Evolutionary conservation across 2,797 vertebrate genomes (phyloP), one percentile per base, ranked within the genome.

Genomic region (Sebastes alutus): DNA sequence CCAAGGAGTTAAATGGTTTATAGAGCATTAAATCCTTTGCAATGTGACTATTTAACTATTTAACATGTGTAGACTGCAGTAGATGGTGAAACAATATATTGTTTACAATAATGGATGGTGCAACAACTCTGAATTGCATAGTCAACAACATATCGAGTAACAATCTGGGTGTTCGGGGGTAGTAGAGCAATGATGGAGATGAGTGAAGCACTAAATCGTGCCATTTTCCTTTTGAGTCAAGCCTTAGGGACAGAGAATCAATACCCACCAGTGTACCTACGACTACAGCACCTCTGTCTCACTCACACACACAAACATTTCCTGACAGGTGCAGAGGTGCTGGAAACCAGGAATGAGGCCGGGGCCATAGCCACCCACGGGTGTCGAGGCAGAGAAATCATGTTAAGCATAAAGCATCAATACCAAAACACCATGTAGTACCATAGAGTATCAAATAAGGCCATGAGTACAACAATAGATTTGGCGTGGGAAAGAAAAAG

Each of bases 181-280:
- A 69, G 69, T 9, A 67, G 27, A n/a, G 18, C 69, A 70, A 77
- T 65, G 58, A 75, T 73, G 29, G 23, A 67, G 67, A 69, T 35
- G 42, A 81, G 22, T 77, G 71, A 83, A 80, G 84, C 72, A 68
- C 72, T 82, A 78, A 88, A 88, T 76, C 2, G 16, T 77, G 80
- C 60, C 80, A 77, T 81, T 90, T 89, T 87, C 56, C 82, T 85
- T 64, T 72, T 32, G 55, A 76, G 80, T 67, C n/a, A 59, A 72
- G 74, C 69, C 59, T 61, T 42, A 12, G 70, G 64, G 75, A 89
- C 75, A 90, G 63, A 81, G 56, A 86, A 88, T 89, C 87, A 77
- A 92, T 88, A 89, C 29, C 35, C 72, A 82, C 46, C 63, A 80
- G 76, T 75, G 77, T 86, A 84, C 75, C 77, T 77, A 71, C 14